Percentiles rank a stretch among this genome's conserved stretches.
These are phyloP conservation scores for Eulemur coronatus DNA, from an alignment of 2,797 vertebrate species.

Conservation along the genomic window DNA sequence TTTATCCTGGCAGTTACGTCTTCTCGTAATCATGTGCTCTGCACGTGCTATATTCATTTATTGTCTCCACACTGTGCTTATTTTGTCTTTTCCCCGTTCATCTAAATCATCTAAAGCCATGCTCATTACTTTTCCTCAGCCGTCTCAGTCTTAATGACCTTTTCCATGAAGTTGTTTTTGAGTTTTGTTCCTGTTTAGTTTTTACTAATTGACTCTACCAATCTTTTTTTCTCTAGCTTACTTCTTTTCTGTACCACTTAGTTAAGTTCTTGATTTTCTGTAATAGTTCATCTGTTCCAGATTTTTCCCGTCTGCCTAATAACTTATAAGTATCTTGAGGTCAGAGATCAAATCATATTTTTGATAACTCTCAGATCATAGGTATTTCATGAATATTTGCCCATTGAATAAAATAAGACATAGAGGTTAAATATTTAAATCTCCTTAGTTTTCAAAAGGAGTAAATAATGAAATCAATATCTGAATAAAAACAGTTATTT, in stretches of 20 bases:
- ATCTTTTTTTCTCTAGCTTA: background rate
- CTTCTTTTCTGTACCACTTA: background rate
- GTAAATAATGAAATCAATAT: background rate
- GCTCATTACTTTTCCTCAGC: background rate
- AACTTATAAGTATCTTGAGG: background rate
- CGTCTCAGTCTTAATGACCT: background rate
- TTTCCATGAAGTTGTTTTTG: background rate
- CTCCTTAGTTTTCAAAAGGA: background rate
- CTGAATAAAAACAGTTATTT: constrained; percentile 13
- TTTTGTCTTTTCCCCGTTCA: background rate
- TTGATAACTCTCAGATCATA: background rate
- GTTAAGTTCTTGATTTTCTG: constrained; percentile 25
- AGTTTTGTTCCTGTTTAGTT: background rate
- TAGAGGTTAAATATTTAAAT: constrained; percentile 30
- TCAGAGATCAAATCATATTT: constrained; percentile 34
- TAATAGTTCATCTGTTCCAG: background rate
- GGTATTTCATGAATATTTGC: background rate
- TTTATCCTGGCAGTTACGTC: background rate
- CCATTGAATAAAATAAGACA: background rate
- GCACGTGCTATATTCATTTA: background rate
- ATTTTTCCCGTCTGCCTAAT: background rate
- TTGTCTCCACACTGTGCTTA: background rate
- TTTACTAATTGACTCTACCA: background rate
- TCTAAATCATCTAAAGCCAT: background rate
- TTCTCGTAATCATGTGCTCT: background rate